Base-by-base conservation (phyloP, 2,113 vertebrate genomes). In the Rhodinocichla rosea region DNA sequence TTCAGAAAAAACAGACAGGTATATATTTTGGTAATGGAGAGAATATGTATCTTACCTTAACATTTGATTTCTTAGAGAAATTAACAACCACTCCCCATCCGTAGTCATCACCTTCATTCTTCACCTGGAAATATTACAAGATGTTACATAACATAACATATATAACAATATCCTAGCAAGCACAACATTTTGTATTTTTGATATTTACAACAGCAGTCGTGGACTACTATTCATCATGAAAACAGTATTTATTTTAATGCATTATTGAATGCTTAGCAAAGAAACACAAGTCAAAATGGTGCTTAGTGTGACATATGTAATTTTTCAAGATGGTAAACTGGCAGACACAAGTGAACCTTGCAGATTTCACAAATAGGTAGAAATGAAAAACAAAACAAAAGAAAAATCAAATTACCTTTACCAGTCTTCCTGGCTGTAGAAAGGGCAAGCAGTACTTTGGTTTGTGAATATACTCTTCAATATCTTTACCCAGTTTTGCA, bases 61-160 rank as follows among this genome's bases (percentile, higher is more conserved):
- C 98, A 42, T 99, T 99, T 3, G 99, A 95, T 86, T 99, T 99
- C 97, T 99, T 99, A 53, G 98, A 99, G 93, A 99, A 99, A 98
- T 99, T 99, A n/a, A 99, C 98, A 10, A 99, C 98, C 18, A 99
- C 98, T 42, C 99, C 99, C 99, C 99, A 99, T 94, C 99, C 99
- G 71, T 99, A 99, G 97, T 99, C 99, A 69, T 98, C 97, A 20
- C 98, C 98, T 88, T 99, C 98, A 32, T 98, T 99, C 96, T 99
- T 99, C 11, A 99, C 99, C 99, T 99, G 89, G 78, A 94, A 93
- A 83, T 28, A 90, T 77, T 42, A 57, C 11, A 95, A 77, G 27
- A 81, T 28, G 9, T 77, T 92, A n/a, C n/a, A 30, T 13, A 79
- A 70, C 1, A 7, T 23, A 86, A 78, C 39, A 59, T 3, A 9